These are phyloP conservation scores for Tiliqua scincoides DNA, from an alignment of 2,113 vertebrate genomes.

Conservation along the genomic window DNA sequence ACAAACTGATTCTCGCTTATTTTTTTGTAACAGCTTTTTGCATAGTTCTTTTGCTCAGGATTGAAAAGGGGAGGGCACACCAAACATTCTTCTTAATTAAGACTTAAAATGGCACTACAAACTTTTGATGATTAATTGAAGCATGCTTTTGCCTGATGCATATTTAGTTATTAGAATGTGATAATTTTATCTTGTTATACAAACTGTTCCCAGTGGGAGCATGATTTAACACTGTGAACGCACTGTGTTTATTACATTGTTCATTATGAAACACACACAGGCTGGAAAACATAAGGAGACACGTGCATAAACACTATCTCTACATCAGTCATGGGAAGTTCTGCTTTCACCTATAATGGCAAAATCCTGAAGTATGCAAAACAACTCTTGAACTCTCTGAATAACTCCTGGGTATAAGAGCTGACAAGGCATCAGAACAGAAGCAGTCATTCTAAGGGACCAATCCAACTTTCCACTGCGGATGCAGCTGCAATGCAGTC, in stretches of 20 bases:
- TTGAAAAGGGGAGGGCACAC: slow-evolving; percentile 51
- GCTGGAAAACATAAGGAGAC: slow-evolving; percentile 67
- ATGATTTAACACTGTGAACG: slow-evolving; percentile 75
- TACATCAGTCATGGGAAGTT: slow-evolving; percentile 39
- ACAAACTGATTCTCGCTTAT: slow-evolving; percentile 57
- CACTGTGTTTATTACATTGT: slow-evolving; percentile 73
- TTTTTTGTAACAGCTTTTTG: slow-evolving; percentile 61
- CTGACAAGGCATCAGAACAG: slow-evolving; percentile 1
- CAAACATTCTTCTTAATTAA: slow-evolving; percentile 78
- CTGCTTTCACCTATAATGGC: slow-evolving; percentile 51
- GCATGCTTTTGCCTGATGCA: slow-evolving; percentile 78
- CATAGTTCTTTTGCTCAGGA: slow-evolving; percentile 59
- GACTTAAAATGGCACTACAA: slow-evolving; percentile 76
- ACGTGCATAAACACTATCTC: slow-evolving; percentile 48
- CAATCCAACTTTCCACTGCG: too few species aligned
- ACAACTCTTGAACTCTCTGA: slow-evolving; percentile 31
- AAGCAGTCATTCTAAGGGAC: slow-evolving; percentile 39
- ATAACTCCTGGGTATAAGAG: slow-evolving; percentile 25
- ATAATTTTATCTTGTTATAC: slow-evolving; percentile 83
- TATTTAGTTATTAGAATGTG: slow-evolving; percentile 84
- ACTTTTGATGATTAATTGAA: slow-evolving; percentile 87
- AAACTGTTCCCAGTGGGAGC: slow-evolving; percentile 79
- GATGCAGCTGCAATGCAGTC: too few species aligned
- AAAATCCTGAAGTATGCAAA: slow-evolving; percentile 48
- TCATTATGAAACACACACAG: slow-evolving; percentile 72